Base-by-base conservation (phyloP, 2,888 invertebrate genomes). In the Aleiodes alternator region DNA sequence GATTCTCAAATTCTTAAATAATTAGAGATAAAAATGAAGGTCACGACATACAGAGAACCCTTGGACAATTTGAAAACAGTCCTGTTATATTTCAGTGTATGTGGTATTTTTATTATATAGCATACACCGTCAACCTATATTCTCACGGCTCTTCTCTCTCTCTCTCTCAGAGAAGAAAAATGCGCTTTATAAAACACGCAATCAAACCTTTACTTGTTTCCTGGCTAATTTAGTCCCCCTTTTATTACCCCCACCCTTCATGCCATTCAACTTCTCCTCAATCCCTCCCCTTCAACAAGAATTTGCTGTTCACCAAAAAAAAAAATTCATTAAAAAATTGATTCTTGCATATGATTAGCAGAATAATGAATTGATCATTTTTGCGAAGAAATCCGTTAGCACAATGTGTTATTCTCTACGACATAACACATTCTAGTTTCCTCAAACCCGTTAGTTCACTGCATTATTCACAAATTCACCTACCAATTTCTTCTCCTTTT, bases 391-490 rank as follows among this genome's bases (percentile, higher is more conserved):
- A 8, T 69, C 72, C 72, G 72, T 76, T 72, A 72, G 56, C 66
- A 50, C 56, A 31, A 31, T 31, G 50, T 53, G 34, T 64, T 74
- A 53, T 72, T 69, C 59, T 72, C 72, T 31, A 43, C 69, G 72
- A 76, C 76, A 76, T 57, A 29, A 51, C 48, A 66, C 61, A 76
- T 76, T 72, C 72, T 76, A 72, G 72, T 72, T 72, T 72, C 76
- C 53, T 51, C 31, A 68, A 51, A 68, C 68, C 76, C 76, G 76
- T 76, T 76, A 76, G 43, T 51, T 68, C 72, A 59, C 76, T 76
- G 75, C 72, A 76, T 76, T 76, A 76, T 76, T 76, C 69, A 76
- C 72, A 68, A 76, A 76, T 76, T 51, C 59, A 76, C 68, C 59
- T 51, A 68, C 57, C 56, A 38, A 64, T 66, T 70, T 57, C 43